Base-by-base conservation (phyloP, 1,140 invertebrate species). In the Callitettix versicolor region DNA sequence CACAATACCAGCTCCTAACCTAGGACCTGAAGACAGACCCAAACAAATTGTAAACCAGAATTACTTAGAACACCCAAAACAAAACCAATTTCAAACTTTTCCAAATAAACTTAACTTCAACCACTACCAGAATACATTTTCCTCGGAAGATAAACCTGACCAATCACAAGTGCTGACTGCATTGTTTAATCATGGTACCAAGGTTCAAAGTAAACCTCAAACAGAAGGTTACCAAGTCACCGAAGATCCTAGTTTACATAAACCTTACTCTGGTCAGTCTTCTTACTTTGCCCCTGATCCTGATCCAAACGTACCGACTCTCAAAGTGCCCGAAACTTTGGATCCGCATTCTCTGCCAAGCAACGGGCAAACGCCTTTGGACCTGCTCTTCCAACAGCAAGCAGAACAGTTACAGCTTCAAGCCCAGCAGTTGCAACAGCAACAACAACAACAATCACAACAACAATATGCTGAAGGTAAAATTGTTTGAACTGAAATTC, bases 1-100 rank as follows among this genome's bases (percentile, higher is more conserved):
- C 66, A 87, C 85, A 2, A 87, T 88, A 55, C 85, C 85, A 63
- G 86, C 86, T 7, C 86, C 86, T 7, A 87, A 88, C 69, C 69
- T 86, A n/a, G 79, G 79, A 64, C 65, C 60, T 11, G 51, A 56
- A 14, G 60, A 63, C 34, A 60, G 48, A 20, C 59, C 57, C 9
- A 18, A 34, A 4, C 9, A 59, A 30, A 30, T 30, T 30, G 9
- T 30, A 15, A 17, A 30, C 26, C 26, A 30, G 26, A 30, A 30
- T 9, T 30, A 30, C 26, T 9, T 30, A 30, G 26, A 30, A 30
- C 3, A 4, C 3, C 26, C 26, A 30, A 30, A 9, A 4, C 26
- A 30, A 30, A 30, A 30, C 26, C 26, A 4, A 30, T 30, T 30
- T 9, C 26, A 30, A 30, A 30, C 3, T 30, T 30, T 4, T 9